These are phyloP conservation scores for Tachystola acroxantha DNA, from an alignment of 2,888 invertebrate species.

Conservation along the genomic window DNA sequence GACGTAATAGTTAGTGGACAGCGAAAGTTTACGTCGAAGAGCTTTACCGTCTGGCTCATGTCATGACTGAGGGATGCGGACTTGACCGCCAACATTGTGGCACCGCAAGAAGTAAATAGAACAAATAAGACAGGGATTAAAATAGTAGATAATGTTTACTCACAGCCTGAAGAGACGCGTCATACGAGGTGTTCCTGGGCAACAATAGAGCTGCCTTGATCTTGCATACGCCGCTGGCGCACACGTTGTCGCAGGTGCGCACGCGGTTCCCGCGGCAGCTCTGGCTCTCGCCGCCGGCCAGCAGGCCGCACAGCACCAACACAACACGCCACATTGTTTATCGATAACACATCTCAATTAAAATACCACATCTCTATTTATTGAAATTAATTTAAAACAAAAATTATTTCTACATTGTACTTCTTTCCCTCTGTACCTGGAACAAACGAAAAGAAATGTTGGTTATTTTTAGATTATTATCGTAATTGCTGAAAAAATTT, in stretches of 20 bases:
- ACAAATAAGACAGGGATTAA: too few species aligned
- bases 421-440: conserved; percentile 1
- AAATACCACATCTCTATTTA: conserved; percentile 6
- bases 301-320: conserved; percentile 32
- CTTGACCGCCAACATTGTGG: too few species aligned
- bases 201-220: conserved; percentile 82
- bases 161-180: conserved; percentile 62
- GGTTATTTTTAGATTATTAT: not conserved
- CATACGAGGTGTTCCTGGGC: conserved; percentile 76
- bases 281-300: conserved; percentile 28
- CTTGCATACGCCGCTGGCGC: conserved; percentile 74
- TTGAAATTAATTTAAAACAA: too few species aligned
- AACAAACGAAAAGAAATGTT: conserved; percentile 1
- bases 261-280: conserved; percentile 56
- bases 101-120: too few species aligned
- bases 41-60: too few species aligned
- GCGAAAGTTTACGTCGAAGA: too few species aligned
- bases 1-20: too few species aligned
- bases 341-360: conserved; percentile 20
- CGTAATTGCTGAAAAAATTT: not conserved
- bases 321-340: conserved; percentile 42
- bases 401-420: conserved; percentile 2
- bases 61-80: too few species aligned
- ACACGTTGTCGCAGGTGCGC: conserved; percentile 67
- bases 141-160: too few species aligned